A percentile compares a stretch with the other conserved stretches of the same genome.
phyloP scores from a whole-genome alignment of 2,797 vertebrate genomes.

The Alcedo quadribrachys region DNA sequence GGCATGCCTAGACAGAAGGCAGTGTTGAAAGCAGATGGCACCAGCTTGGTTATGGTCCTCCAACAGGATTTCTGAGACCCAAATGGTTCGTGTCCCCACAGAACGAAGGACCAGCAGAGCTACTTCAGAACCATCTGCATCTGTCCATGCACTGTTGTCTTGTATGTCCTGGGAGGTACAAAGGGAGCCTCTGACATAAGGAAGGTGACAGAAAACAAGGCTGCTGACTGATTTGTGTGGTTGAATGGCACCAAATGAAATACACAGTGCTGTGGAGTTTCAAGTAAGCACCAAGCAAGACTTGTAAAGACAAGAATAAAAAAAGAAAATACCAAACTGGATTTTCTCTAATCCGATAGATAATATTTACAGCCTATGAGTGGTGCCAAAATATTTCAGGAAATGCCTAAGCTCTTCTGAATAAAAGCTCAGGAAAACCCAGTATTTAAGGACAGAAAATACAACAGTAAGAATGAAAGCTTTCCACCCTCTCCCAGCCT shows the following conservation, averaged over 20 bases:
- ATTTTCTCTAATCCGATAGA: constrained; percentile 62
- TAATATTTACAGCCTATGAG: constrained; percentile 59
- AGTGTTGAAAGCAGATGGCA: background rate
- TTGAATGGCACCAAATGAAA: constrained; percentile 22
- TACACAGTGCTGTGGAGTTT: background rate
- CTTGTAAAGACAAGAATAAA: background rate
- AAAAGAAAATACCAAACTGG: background rate
- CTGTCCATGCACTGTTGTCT: accelerated
- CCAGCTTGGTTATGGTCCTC: background rate
- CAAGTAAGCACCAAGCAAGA: background rate
- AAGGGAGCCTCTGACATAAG: background rate
- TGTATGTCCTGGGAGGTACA: background rate
- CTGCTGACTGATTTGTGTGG: background rate
- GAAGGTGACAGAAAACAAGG: background rate
- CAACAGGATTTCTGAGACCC: accelerated
- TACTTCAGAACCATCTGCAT: constrained; percentile 6
- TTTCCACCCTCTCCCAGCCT: constrained; percentile 28
- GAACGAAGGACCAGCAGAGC: background rate
- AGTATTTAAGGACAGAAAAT: constrained; percentile 37
- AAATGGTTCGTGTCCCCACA: background rate
- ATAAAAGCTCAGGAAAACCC: constrained; percentile 48
- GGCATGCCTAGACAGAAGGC: background rate
- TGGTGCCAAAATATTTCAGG: constrained; percentile 67
- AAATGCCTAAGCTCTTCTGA: constrained; percentile 58
- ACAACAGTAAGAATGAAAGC: constrained; percentile 33